These are phyloP conservation scores for Drosophila yooni DNA, from an alignment of 2,888 invertebrate genomes.

Conservation along the genomic window DNA sequence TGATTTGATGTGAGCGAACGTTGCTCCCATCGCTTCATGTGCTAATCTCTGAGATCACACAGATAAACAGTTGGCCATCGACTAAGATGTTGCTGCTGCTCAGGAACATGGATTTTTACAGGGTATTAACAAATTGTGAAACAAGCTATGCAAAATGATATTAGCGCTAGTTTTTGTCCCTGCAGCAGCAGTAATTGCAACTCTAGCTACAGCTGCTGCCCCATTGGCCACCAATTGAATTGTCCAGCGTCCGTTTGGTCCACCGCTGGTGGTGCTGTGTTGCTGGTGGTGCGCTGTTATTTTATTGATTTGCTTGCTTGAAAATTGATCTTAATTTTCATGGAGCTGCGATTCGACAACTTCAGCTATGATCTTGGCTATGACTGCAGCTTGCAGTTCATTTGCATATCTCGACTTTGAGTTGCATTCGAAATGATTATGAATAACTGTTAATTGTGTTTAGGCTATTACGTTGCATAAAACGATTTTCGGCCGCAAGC, in stretches of 20 bases:
- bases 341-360: slow-evolving; percentile 39
- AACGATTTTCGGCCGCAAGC: slow-evolving; percentile 34
- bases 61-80: neutral
- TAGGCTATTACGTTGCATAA: slow-evolving; percentile 60
- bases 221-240: slow-evolving; percentile 66
- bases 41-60: neutral
- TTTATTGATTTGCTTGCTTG: slow-evolving; percentile 72
- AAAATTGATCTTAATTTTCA: slow-evolving; percentile 66
- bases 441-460: slow-evolving; percentile 71
- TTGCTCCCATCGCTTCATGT: neutral
- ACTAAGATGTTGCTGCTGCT: neutral
- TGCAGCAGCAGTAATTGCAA: slow-evolving; percentile 49
- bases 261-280: slow-evolving; percentile 11
- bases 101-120: neutral
- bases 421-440: slow-evolving; percentile 49
- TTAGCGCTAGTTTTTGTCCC: slow-evolving; percentile 51
- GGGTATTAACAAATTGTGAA: slow-evolving; percentile 17
- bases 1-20: neutral
- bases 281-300: slow-evolving; percentile 39
- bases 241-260: slow-evolving; percentile 60
- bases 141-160: slow-evolving; percentile 49
- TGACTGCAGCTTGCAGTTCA: slow-evolving; percentile 39
- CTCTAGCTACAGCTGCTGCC: slow-evolving; percentile 34
- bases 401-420: slow-evolving; percentile 53
- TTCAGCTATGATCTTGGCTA: slow-evolving; percentile 29